phyloP scores from a whole-genome alignment of 1,140 invertebrate genomes.

The Microplitis mediator region DNA sequence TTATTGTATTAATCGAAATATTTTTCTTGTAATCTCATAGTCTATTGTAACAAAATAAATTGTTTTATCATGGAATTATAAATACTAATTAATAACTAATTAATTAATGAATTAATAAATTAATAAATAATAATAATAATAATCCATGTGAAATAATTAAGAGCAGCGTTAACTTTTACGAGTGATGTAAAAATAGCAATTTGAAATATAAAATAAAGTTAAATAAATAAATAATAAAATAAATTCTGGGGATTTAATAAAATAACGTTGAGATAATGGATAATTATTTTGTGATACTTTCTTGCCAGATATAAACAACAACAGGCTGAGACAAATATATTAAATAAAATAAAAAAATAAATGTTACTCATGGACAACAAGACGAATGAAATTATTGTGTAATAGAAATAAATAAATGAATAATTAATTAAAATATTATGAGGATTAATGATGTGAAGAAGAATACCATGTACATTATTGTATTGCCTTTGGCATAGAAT shows the following conservation, averaged over 20 bases:
- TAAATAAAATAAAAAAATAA: constrained; percentile 39
- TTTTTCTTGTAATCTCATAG: no score
- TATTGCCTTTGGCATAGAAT: constrained; percentile 44
- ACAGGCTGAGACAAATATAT: constrained; percentile 54
- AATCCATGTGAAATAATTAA: background rate
- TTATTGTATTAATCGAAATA: background rate
- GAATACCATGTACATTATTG: constrained; percentile 56
- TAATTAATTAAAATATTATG: constrained; percentile 35
- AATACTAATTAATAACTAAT: background rate
- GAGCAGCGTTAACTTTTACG: background rate
- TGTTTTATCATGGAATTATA: no score
- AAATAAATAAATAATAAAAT: constrained; percentile 37
- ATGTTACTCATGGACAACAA: constrained; percentile 59
- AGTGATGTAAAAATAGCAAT: background rate
- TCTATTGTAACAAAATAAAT: no score
- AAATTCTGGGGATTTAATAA: constrained; percentile 44
- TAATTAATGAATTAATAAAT: background rate
- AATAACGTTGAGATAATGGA: constrained; percentile 58
- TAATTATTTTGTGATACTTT: constrained; percentile 64
- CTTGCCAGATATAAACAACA: constrained; percentile 62
- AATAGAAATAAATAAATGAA: constrained; percentile 58
- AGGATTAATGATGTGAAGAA: constrained; percentile 12
- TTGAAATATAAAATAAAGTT: constrained; percentile 10
- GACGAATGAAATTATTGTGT: constrained; percentile 58
- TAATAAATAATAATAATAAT: no score